A percentile compares a stretch with the other conserved stretches of the same genome.
Conservation (phyloP, 2,797 vertebrate genomes). For the Falco novaeseelandiae region DNA sequence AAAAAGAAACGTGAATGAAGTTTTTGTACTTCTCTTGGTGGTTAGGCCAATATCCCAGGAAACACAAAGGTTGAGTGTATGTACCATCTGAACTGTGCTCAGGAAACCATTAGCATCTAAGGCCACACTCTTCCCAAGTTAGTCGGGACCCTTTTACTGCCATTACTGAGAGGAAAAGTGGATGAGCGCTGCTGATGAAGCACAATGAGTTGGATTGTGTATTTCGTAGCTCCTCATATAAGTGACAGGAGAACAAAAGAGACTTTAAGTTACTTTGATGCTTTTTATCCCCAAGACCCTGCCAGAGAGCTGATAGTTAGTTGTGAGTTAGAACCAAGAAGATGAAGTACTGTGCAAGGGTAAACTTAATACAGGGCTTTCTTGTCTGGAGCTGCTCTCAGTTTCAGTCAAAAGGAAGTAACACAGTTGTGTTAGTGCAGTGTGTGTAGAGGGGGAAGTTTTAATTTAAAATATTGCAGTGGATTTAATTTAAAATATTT, state of each 20-base stretch:
- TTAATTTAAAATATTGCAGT: not conserved
- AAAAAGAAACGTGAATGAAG: slow-evolving; percentile 40
- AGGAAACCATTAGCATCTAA: slow-evolving; percentile 26
- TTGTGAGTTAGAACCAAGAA: not conserved
- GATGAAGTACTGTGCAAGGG: not conserved
- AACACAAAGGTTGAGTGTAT: slow-evolving; percentile 47
- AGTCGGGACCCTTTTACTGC: not conserved
- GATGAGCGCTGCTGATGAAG: not conserved
- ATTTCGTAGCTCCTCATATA: not conserved
- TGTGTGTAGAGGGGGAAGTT: not conserved
- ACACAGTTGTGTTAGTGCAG: not conserved
- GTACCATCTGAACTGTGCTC: not conserved
- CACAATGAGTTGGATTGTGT: slow-evolving; percentile 40
- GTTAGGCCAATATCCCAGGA: not conserved
- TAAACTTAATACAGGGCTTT: not conserved
- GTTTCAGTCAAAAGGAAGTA: not conserved
- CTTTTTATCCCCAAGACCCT: not conserved
- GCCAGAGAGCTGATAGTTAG: not conserved
- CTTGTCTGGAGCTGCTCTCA: not conserved
- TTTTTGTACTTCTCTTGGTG: slow-evolving; percentile 18
- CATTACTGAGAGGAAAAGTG: not conserved
- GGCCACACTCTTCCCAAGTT: not conserved
- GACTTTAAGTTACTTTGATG: slow-evolving; percentile 14
- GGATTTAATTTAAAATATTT: not conserved
- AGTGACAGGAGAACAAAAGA: not conserved